Evolutionary conservation across 2,888 invertebrate genomes (phyloP).

Genomic region (Callyntrura sp.): DNA sequence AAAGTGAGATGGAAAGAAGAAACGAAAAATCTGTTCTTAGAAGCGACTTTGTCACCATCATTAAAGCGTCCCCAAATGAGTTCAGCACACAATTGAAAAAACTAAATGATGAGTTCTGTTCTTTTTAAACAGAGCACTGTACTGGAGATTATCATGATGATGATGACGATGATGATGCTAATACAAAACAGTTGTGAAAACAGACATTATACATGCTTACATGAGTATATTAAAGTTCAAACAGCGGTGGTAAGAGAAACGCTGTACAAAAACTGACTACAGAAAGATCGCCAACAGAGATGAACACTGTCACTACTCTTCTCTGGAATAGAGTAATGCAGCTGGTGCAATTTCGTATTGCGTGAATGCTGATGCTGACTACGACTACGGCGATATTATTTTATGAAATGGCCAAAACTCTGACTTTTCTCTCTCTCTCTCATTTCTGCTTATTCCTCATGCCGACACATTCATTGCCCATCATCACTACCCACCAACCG

Average conservation of each 20-base stretch:
- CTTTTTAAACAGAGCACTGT: conserved; percentile 31
- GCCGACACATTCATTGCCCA: neutral
- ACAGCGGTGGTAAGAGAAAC: neutral
- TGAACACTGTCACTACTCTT: neutral
- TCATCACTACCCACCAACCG: conserved; percentile 5
- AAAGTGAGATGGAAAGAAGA: conserved; percentile 33
- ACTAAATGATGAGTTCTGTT: conserved; percentile 40
- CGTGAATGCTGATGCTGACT: neutral
- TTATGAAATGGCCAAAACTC: neutral
- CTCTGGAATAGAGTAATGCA: conserved; percentile 3
- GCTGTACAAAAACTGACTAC: conserved; percentile 22
- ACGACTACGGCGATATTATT: neutral
- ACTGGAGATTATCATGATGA: conserved; percentile 21
- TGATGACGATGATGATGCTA: conserved; percentile 44
- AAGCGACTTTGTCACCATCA: conserved; percentile 69
- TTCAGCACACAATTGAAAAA: conserved; percentile 66
- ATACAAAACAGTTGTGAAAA: conserved; percentile 28
- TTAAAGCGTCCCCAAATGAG: conserved; percentile 67
- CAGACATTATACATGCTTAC: neutral
- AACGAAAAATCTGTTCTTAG: conserved; percentile 63
- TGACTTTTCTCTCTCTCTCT: too few relatives aligned
- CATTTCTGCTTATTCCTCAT: neutral
- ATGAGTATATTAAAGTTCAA: neutral
- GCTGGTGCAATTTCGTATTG: conserved; percentile 1
- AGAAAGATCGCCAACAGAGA: neutral